These are phyloP conservation scores for Cricetomys ansorgei DNA, from an alignment of 2,113 vertebrate species.

Conservation along the genomic window DNA sequence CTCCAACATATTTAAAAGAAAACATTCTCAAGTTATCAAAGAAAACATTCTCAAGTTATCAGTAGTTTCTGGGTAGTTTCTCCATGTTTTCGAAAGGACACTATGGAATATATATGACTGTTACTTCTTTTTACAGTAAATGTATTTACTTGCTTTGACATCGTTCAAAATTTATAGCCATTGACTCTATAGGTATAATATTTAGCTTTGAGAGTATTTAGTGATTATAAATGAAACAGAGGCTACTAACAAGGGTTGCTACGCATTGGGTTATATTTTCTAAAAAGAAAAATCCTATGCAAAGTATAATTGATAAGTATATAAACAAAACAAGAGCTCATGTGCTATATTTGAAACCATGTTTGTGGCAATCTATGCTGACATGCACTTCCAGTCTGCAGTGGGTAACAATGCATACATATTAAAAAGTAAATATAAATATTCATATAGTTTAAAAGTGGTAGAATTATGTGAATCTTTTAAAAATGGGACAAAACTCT, in stretches of 20 bases:
- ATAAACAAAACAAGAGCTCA: slow-evolving; percentile 12
- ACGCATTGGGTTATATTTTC: neutral
- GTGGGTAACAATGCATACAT: neutral
- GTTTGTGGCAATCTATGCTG: neutral
- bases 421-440: neutral
- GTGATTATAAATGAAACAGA: neutral
- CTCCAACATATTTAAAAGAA: neutral
- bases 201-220: neutral
- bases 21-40: neutral
- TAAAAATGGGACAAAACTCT: neutral
- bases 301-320: slow-evolving; percentile 14
- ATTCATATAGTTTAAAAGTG: neutral
- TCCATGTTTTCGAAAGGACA: slow-evolving; percentile 38
- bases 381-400: neutral
- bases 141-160: neutral
- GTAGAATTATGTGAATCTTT: neutral
- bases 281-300: neutral
- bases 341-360: neutral
- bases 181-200: neutral
- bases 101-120: neutral
- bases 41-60: slow-evolving; percentile 27
- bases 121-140: slow-evolving; percentile 29
- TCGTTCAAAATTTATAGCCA: slow-evolving; percentile 7
- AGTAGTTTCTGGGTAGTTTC: neutral
- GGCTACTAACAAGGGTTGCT: neutral